Conservation (phyloP, 2,113 vertebrate species). For the Rhea pennata region DNA sequence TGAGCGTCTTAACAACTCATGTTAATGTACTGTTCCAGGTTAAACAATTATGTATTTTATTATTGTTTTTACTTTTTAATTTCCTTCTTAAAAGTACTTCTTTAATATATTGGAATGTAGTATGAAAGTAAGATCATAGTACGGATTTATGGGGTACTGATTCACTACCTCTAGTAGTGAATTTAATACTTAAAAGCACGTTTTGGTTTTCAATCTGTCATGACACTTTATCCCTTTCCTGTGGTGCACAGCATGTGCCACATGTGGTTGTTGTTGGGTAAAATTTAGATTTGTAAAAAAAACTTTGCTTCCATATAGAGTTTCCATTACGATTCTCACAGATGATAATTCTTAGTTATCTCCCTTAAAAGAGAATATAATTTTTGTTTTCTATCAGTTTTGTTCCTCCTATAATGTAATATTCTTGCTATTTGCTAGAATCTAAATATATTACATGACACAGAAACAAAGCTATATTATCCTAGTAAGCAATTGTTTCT, state of each 20-base stretch:
- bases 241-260: neutral
- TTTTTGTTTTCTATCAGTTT: neutral
- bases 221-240: neutral
- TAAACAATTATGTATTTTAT: neutral
- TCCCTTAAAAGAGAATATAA: neutral
- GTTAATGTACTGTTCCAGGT: neutral
- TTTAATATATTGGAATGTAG: neutral
- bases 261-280: neutral
- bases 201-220: neutral
- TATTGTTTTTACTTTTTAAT: rapidly evolving
- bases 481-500: neutral
- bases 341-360: neutral
- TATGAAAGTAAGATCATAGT: neutral
- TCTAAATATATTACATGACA: neutral
- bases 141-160: neutral
- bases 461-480: rapidly evolving
- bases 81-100: neutral
- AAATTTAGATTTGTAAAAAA: neutral
- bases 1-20: neutral
- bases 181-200: neutral
- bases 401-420: neutral
- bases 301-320: neutral
- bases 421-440: neutral
- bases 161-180: neutral
- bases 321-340: neutral